A percentile compares a stretch with the other conserved stretches of the same genome.
Evolutionary conservation across 64 coral and sea anemone species (phyloP).

Genomic region (Hydrozoanthus tunicans): DNA sequence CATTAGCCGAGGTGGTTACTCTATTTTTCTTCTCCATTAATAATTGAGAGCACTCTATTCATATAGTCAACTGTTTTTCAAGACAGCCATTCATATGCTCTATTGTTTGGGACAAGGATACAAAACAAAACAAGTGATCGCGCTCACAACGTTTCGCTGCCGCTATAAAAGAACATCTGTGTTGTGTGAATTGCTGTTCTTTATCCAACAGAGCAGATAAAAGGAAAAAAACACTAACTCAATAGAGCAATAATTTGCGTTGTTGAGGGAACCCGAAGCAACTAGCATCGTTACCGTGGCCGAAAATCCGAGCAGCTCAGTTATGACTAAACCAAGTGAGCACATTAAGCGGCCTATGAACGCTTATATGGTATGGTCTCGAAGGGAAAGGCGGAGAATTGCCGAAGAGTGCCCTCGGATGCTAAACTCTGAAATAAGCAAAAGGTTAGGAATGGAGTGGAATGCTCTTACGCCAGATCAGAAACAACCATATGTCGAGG

Average conservation of each 20-base stretch:
- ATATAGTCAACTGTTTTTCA: slow-evolving; percentile 79
- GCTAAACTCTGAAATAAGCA: slow-evolving; percentile 99
- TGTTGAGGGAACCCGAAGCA: background rate
- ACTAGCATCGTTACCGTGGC: slow-evolving; percentile 36
- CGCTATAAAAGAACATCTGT: slow-evolving; percentile 63
- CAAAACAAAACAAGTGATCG: slow-evolving; percentile 63
- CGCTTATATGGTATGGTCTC: slow-evolving; percentile 99
- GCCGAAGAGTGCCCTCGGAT: slow-evolving; percentile 98
- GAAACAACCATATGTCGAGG: slow-evolving; percentile 93
- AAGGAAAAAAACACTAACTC: slow-evolving; percentile 23
- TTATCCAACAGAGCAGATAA: slow-evolving; percentile 30
- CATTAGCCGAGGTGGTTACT: slow-evolving; percentile 84
- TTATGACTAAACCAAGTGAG: slow-evolving; percentile 89
- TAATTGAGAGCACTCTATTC: slow-evolving; percentile 78
- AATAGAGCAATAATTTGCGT: background rate
- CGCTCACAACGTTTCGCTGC: slow-evolving; percentile 22
- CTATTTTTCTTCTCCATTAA: slow-evolving; percentile 84
- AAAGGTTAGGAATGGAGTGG: slow-evolving; percentile 94
- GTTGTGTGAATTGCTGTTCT: slow-evolving; percentile 2
- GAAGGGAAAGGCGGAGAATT: slow-evolving; percentile 90
- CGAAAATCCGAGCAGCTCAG: slow-evolving; percentile 26
- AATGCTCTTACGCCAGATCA: slow-evolving; percentile 87
- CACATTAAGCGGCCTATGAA: slow-evolving; percentile 99
- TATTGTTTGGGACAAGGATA: slow-evolving; percentile 88
- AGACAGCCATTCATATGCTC: slow-evolving; percentile 79